Conservation (phyloP, 2,113 vertebrate genomes). For the Taxidea taxus region DNA sequence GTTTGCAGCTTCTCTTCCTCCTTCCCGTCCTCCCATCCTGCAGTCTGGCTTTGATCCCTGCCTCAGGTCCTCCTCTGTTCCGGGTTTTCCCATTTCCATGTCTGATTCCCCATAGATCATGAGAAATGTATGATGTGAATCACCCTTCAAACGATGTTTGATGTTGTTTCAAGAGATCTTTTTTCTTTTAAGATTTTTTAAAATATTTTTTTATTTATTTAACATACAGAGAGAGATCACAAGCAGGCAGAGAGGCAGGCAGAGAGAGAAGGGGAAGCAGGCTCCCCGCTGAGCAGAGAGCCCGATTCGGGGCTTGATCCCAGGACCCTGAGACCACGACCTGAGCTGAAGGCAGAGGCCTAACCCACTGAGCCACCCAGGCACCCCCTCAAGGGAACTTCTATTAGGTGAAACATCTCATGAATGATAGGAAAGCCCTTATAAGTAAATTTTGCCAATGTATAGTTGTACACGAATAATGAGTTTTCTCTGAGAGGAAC, state of each 20-base stretch:
- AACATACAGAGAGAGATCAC: no score
- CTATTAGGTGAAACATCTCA: background rate
- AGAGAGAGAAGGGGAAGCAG: background rate
- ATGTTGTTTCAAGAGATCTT: background rate
- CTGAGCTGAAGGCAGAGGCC: background rate
- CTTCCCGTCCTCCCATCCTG: background rate
- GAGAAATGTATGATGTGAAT: background rate
- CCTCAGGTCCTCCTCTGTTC: background rate
- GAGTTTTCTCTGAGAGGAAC: background rate
- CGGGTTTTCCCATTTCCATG: background rate
- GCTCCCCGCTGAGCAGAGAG: no score
- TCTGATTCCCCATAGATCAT: background rate
- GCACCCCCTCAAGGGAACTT: background rate
- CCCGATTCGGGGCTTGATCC: rapidly evolving
- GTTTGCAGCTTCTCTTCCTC: no score
- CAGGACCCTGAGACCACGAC: background rate
- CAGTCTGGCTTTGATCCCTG: background rate
- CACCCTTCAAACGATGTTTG: background rate
- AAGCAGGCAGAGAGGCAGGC: no score
- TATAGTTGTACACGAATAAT: rapidly evolving
- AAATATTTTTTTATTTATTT: no score
- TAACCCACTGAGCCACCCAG: background rate
- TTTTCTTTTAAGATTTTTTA: background rate
- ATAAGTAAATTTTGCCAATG: no score
- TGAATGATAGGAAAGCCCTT: background rate